Evolutionary conservation across 2,113 vertebrate species (phyloP), one percentile per base, ranked within the genome.

Genomic region (Cygnus buccinator): DNA sequence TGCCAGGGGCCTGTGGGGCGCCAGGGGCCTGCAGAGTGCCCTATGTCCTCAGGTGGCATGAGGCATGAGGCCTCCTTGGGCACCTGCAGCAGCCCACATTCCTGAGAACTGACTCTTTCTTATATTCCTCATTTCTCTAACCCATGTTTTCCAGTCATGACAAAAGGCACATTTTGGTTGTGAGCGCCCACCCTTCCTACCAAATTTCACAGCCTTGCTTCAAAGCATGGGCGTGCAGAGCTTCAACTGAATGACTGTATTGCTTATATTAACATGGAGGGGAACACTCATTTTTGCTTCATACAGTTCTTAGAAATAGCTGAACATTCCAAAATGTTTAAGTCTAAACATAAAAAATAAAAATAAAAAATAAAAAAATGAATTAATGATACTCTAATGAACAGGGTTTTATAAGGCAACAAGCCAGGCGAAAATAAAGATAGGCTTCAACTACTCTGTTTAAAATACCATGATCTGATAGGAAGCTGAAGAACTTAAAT

Each of bases 281-380:
- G 43, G 12, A 78, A 72, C 21, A 39, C 19, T 52, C 77, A 72
- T 82, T 91, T 93, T 89, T 95, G 66, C 43, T 11, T 81, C 31
- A 33, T 9, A 35, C 13, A 17, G 48, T 73, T 61, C 70, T 88
- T 2, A 1, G 33, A 90, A 82, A 58, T 0, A 0, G 23, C 14
- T 92, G 78, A 85, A 80, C 26, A 86, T 95, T 70, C 43, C 4
- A 21, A 94, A 90, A 76, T 43, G 26, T 65, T 68, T 59, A 46
- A 58, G 11, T 37, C 43, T 84, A 73, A 87, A n/a, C 35, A 57
- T 18, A 23, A n/a, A 52, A 72, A 52, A 58, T 7, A 50, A 46
- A 46, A 46, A 46, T 19, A 25, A 74, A 18, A 29, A 55, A 67
- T 29, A 44, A 57, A 43, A 15, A 43, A 23, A 23, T 11, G 11